Evolutionary conservation across 2,113 vertebrate genomes (phyloP), one percentile per base, ranked within the genome.

Genomic region (Athene cunicularia): DNA sequence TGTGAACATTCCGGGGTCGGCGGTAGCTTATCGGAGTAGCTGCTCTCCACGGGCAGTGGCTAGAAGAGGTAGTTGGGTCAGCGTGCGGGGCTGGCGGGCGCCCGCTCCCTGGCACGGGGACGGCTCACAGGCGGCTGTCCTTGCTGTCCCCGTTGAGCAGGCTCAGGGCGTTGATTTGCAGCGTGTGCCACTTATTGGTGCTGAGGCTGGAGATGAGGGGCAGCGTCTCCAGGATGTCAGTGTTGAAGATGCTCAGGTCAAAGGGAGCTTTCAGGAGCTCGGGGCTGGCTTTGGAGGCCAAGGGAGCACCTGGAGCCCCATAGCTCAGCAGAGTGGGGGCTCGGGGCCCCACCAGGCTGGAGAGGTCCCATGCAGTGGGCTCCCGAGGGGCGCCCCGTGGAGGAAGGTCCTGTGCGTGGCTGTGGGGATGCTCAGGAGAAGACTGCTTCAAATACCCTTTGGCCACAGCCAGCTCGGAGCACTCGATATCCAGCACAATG

Each of bases 401-500:
- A 39, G 72, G 7, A 1, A 58, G 22, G 22, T 28, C 15, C 55
- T 37, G 60, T 10, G 43, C 0, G 8, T 64, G 66, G 64, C 68
- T 21, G 3, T 2, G 2, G 19, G 30, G 52, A 1, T 6, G 70
- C 53, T 60, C 11, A 0, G 91, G 49, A 9, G 50, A 62, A 2
- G 88, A 84, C 59, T 98, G 98, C 59, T 98, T 98, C 95, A 98
- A 5, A 7, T 98, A 98, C 23, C 98, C 98, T 27, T 96, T 97
- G 66, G 80, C 45, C 43, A 87, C 76, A 2, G 74, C 11, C 45
- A 90, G 79, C 49, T 92, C 74, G 0, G 62, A 27, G 50, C 68
- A 11, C 59, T 60, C 92, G 2, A 47, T 1, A 4, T 59, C 27
- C 62, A 83, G 53, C 76, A 11, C 0, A 0, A 15, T 0, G 6